A percentile compares a stretch with the other conserved stretches of the same genome.
phyloP scores from a whole-genome alignment of 2,888 invertebrate species.

The Dolomedes plantarius region DNA sequence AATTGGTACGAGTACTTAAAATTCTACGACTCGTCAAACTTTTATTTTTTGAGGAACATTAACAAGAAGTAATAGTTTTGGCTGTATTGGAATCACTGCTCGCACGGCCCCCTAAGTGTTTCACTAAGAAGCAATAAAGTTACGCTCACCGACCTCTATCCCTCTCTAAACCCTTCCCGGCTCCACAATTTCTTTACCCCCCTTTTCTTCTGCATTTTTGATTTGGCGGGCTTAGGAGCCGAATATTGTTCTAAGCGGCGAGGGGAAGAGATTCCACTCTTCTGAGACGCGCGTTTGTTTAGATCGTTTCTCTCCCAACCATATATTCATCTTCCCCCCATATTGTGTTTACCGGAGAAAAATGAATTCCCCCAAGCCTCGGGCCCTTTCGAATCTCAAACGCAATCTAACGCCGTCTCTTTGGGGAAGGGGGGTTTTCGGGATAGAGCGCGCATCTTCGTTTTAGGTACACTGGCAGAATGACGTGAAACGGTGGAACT shows the following conservation, averaged over 20 bases:
- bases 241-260: neutral
- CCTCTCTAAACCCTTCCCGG: neutral
- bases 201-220: neutral
- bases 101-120: neutral
- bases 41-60: too few relatives aligned
- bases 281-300: constrained; percentile 38
- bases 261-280: neutral
- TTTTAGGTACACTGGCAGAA: too few relatives aligned
- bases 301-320: constrained; percentile 29
- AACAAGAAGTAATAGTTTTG: too few relatives aligned
- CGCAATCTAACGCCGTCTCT: constrained; percentile 44
- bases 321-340: constrained; percentile 68
- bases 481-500: too few relatives aligned
- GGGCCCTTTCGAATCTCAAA: constrained; percentile 48
- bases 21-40: too few relatives aligned
- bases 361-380: constrained; percentile 62
- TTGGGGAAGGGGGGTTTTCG: too few relatives aligned
- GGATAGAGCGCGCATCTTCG: too few relatives aligned
- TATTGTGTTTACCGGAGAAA: constrained; percentile 62
- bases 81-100: too few relatives aligned
- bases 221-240: neutral
- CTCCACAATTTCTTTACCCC: neutral
- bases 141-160: constrained; percentile 5
- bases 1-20: too few relatives aligned
- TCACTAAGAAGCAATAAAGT: neutral